These are phyloP conservation scores for Helostoma temminkii DNA, from an alignment of 2,797 vertebrate species.

Conservation along the genomic window DNA sequence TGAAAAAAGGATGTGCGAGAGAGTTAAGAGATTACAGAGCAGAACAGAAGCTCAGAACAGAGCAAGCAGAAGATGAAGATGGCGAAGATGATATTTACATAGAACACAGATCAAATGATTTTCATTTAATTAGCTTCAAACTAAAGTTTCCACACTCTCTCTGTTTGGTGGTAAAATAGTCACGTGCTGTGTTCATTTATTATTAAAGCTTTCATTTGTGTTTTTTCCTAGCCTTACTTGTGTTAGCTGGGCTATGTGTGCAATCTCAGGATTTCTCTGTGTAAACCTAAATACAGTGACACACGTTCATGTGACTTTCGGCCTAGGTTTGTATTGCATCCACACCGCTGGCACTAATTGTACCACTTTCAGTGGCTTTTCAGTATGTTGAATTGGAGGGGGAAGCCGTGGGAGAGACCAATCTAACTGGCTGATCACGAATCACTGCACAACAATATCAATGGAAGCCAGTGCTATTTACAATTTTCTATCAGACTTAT, in stretches of 20 bases:
- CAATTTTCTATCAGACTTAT: too few species aligned
- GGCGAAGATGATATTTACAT: not conserved
- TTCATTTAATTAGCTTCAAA: slow-evolving; percentile 9
- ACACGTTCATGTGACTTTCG: too few species aligned
- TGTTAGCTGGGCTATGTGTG: not conserved
- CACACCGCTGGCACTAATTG: too few species aligned
- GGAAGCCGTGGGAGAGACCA: too few species aligned
- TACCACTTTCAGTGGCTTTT: too few species aligned
- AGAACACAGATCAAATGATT: not conserved
- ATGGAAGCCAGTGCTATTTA: too few species aligned
- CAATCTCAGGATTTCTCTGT: not conserved
- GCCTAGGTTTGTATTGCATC: too few species aligned
- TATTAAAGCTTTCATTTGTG: not conserved
- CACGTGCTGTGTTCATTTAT: not conserved
- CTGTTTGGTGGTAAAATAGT: not conserved
- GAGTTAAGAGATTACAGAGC: not conserved
- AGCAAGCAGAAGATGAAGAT: slow-evolving; percentile 20
- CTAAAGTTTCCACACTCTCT: not conserved
- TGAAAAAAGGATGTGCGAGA: not conserved
- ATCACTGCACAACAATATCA: too few species aligned
- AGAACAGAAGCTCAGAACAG: not conserved
- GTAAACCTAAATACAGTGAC: too few species aligned
- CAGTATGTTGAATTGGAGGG: too few species aligned
- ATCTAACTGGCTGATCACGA: too few species aligned
- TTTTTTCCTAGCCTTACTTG: not conserved